Conservation (phyloP, 2,113 vertebrate species). For the Campylorhamphus procurvoides region DNA sequence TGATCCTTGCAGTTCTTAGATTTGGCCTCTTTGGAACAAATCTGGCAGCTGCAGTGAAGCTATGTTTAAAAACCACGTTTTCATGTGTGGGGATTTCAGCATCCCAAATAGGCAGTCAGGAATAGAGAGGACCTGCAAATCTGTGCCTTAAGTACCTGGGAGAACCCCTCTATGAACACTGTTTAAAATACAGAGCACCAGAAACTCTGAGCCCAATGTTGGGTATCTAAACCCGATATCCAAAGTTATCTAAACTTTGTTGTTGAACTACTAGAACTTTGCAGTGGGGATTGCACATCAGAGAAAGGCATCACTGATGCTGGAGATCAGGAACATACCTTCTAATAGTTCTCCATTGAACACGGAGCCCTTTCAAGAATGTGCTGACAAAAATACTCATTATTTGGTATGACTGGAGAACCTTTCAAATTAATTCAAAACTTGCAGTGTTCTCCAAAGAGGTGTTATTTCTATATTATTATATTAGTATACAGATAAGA, state of each 20-base stretch:
- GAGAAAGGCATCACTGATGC: neutral
- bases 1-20: neutral
- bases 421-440: neutral
- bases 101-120: neutral
- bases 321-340: neutral
- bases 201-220: neutral
- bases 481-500: neutral
- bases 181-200: neutral
- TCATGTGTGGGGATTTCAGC: neutral
- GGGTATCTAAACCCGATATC: too few relatives aligned
- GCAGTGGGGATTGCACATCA: neutral
- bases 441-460: neutral
- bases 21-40: neutral
- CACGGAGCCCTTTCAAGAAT: neutral
- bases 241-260: neutral
- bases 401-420: neutral
- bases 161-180: neutral
- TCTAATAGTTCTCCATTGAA: neutral
- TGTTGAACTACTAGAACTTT: neutral
- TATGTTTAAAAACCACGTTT: neutral
- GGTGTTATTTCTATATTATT: neutral
- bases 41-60: neutral
- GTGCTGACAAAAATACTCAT: neutral
- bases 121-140: neutral
- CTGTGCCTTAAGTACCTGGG: neutral